Percentiles rank a stretch among this genome's conserved stretches.
These are phyloP conservation scores for Erpobdella octoculata DNA, from an alignment of 2,888 invertebrate genomes.

Conservation along the genomic window DNA sequence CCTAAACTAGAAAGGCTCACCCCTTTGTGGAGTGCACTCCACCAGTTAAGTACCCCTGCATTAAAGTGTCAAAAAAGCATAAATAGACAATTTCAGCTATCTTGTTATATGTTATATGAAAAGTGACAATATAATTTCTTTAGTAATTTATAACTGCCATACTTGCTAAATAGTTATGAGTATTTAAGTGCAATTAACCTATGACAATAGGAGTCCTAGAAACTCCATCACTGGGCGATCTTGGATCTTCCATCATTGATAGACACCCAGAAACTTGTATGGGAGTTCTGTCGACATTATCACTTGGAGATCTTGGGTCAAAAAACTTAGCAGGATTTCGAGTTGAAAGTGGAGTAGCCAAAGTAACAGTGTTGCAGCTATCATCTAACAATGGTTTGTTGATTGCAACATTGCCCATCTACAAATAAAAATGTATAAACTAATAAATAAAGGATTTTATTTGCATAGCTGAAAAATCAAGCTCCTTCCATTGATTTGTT, in stretches of 20 bases:
- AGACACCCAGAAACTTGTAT: too few species aligned
- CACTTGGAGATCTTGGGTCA: conserved; percentile 33
- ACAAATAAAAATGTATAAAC: too few species aligned
- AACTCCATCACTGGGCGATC: conserved; percentile 24
- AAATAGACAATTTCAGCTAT: background rate
- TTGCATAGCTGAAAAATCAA: too few species aligned
- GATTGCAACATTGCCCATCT: too few species aligned
- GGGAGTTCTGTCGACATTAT: conserved; percentile 30
- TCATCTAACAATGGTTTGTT: too few species aligned
- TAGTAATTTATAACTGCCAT: background rate
- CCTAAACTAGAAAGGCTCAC: background rate
- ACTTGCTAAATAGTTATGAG: background rate
- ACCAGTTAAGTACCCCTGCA: too few species aligned
- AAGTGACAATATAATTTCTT: background rate
- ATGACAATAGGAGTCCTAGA: conserved; percentile 24
- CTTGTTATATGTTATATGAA: background rate
- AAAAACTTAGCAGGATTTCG: background rate
- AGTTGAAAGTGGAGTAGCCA: background rate
- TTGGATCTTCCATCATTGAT: conserved; percentile 16
- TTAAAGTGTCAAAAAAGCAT: background rate
- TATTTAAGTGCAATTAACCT: conserved; percentile 8
- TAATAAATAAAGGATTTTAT: too few species aligned
- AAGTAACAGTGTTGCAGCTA: too few species aligned
- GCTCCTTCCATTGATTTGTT: too few species aligned
- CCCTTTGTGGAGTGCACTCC: too few species aligned